Evolutionary conservation across 1,140 invertebrate genomes (phyloP).

Genomic region (Bombus difficillimus): DNA sequence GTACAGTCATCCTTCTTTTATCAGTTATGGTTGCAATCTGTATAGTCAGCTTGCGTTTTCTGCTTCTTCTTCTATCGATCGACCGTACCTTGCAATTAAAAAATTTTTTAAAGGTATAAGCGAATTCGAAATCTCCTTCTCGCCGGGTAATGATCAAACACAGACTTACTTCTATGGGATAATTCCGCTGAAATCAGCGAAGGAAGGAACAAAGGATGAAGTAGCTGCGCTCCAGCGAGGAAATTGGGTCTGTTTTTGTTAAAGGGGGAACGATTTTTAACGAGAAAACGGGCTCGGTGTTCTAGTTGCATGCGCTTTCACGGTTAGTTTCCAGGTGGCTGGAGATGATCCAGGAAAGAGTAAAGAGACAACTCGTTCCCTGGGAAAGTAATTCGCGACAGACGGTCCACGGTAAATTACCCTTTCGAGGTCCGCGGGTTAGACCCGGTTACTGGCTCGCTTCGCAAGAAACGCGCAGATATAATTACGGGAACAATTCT

Average conservation of each 20-base stretch:
- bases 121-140: not conserved
- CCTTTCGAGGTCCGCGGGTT: not conserved
- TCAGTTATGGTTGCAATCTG: too few species aligned
- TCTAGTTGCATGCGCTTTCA: conserved; percentile 11
- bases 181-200: conserved; percentile 18
- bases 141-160: not conserved
- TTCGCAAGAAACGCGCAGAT: not conserved
- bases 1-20: too few species aligned
- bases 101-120: too few species aligned
- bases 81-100: not conserved
- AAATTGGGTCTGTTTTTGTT: conserved; percentile 17
- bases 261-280: conserved; percentile 23
- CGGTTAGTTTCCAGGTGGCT: conserved; percentile 8
- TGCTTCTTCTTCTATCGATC: not conserved
- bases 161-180: not conserved
- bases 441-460: not conserved
- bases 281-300: not conserved
- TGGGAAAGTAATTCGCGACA: not conserved
- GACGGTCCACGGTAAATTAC: conserved; percentile 18
- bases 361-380: not conserved
- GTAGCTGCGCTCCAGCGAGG: too few species aligned
- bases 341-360: not conserved
- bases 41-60: not conserved
- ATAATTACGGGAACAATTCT: not conserved
- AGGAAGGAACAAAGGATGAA: not conserved